A percentile compares a stretch with the other conserved stretches of the same genome.
Evolutionary conservation across 2,113 vertebrate species (phyloP).

Genomic region (Crotalus tigris): DNA sequence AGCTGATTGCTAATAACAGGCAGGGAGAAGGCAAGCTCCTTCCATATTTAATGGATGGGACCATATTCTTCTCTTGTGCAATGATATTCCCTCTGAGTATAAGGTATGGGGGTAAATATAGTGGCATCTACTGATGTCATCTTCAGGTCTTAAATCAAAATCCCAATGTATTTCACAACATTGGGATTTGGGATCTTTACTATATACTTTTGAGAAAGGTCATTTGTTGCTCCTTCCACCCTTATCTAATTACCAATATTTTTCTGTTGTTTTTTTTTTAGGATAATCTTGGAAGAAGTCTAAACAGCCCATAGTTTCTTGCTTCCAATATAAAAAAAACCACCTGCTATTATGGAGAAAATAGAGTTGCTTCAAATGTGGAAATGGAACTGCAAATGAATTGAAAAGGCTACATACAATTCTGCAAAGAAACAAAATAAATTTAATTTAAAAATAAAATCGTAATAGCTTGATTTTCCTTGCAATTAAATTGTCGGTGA

Average conservation of each 20-base stretch:
- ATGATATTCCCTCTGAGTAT: neutral
- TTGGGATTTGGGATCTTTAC: neutral
- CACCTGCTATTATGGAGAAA: neutral
- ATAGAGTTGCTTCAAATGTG: neutral
- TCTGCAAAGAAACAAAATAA: neutral
- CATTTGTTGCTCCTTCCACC: neutral
- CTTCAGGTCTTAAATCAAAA: neutral
- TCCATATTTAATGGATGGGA: neutral
- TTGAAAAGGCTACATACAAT: neutral
- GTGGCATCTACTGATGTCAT: neutral
- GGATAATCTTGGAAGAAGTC: constrained; percentile 21
- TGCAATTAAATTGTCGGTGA: neutral
- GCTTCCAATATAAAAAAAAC: neutral
- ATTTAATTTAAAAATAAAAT: neutral
- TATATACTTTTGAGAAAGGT: neutral
- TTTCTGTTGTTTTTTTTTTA: constrained; percentile 1
- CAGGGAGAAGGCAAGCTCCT: neutral
- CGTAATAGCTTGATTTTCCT: neutral
- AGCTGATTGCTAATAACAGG: neutral
- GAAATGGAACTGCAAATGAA: neutral
- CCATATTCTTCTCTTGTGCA: neutral
- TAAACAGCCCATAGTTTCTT: neutral
- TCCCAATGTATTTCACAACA: neutral
- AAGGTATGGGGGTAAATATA: neutral
- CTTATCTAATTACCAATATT: neutral